Evolutionary conservation across 92 coral and sea anemone species (phyloP).

Genomic region (Paragorgia papillata): DNA sequence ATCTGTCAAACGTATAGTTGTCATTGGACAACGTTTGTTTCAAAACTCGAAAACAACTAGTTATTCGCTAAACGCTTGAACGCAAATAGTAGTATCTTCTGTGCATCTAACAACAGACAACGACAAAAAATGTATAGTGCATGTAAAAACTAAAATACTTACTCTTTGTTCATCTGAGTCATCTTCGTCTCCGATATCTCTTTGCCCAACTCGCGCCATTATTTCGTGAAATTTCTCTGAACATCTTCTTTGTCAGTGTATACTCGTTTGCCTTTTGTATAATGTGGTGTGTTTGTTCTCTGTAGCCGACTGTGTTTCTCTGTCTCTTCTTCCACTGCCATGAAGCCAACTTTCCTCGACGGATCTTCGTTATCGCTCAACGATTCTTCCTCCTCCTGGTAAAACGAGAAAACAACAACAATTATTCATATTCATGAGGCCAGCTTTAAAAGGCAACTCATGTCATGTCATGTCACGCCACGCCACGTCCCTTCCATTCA

Average conservation of each 20-base stretch:
- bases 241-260: slow-evolving; percentile 72
- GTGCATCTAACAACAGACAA: no score
- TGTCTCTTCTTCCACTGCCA: slow-evolving; percentile 86
- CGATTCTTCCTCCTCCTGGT: slow-evolving; percentile 48
- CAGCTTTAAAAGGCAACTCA: no score
- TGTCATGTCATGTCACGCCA: no score
- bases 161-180: slow-evolving; percentile 35
- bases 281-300: slow-evolving; percentile 95
- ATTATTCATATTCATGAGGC: no score
- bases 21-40: no score
- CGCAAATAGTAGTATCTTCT: no score
- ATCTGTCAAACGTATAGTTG: no score
- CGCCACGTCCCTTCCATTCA: no score
- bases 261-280: slow-evolving; percentile 84
- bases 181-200: slow-evolving; percentile 44
- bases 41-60: no score
- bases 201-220: slow-evolving; percentile 77
- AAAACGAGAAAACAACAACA: no score
- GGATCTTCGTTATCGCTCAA: slow-evolving; percentile 69
- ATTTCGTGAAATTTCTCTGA: slow-evolving; percentile 88
- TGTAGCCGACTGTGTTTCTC: slow-evolving; percentile 68
- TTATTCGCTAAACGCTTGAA: no score
- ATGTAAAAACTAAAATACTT: slow-evolving; percentile 6
- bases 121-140: no score
- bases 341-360: slow-evolving; percentile 65